phyloP scores from a whole-genome alignment of 2,888 invertebrate species.

The Brenthis ino region DNA sequence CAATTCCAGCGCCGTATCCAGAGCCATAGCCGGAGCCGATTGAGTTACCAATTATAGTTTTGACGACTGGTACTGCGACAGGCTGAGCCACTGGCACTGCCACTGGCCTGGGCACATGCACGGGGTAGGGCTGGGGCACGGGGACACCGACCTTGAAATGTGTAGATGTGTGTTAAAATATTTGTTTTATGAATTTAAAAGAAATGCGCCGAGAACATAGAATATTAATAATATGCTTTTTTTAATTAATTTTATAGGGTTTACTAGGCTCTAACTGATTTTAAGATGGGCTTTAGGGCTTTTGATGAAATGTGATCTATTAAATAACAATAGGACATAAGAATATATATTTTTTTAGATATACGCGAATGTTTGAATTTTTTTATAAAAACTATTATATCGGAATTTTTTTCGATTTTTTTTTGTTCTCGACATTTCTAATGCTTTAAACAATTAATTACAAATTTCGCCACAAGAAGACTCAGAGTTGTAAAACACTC shows the following conservation, averaged over 20 bases:
- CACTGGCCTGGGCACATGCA: slow-evolving; percentile 69
- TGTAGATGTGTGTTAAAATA: neutral
- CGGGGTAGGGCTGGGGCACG: slow-evolving; percentile 75
- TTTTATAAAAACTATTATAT: too few species aligned
- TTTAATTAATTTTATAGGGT: neutral
- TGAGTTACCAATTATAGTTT: slow-evolving; percentile 42
- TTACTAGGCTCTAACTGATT: neutral
- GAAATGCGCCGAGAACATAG: neutral
- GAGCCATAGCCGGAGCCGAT: slow-evolving; percentile 26
- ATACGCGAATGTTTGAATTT: too few species aligned
- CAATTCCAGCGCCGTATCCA: slow-evolving; percentile 31
- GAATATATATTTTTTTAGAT: too few species aligned
- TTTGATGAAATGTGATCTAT: too few species aligned
- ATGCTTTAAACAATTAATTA: too few species aligned
- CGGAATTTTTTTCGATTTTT: too few species aligned
- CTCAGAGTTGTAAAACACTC: too few species aligned
- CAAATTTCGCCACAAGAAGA: too few species aligned
- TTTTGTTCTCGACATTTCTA: too few species aligned
- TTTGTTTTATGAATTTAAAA: neutral
- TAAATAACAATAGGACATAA: too few species aligned
- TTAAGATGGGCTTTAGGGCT: too few species aligned
- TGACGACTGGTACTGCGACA: slow-evolving; percentile 59
- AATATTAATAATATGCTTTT: too few species aligned
- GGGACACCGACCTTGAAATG: slow-evolving; percentile 69
- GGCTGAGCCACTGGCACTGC: slow-evolving; percentile 70